Evolutionary conservation across 1,140 invertebrate genomes (phyloP), one percentile per base, ranked within the genome.

Genomic region (Lasioglossum baleicum): DNA sequence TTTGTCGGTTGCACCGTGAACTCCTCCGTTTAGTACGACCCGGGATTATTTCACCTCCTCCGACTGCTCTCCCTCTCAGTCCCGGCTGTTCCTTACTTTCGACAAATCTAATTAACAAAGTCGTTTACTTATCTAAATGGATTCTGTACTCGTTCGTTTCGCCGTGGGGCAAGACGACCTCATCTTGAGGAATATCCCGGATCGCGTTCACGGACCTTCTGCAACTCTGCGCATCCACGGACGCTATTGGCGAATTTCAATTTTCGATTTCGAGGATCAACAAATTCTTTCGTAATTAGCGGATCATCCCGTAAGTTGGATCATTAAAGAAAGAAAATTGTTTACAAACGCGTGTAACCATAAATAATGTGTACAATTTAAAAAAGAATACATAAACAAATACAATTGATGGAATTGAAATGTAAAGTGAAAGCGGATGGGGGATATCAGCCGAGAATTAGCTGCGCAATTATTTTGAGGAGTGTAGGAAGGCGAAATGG

Each of bases 101-200:
- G 88, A 89, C 87, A 90, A 90, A 91, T 90, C 90, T 90, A 90
- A 91, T 91, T 90, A 91, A 89, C 90, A 90, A 90, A 90, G 88
- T 91, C 90, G 89, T 91, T 91, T 90, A 91, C 88, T 91, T 90
- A 91, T 91, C 90, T 90, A 90, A 91, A 90, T 90, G 89, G 89
- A 90, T 90, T 91, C 87, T 85, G 87, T 85, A 88, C 87, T 88
- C 87, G 87, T 89, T 87, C 87, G 89, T 88, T 88, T 86, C 69
- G 53, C 63, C 69, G 66, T 81, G 78, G 40, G 78, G 40, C 64
- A 66, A 66, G 17, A 40, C 63, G 63, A 7, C 58, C 67, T 60
- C 58, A 70, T 71, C 75, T 70, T 65, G 67, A 78, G 77, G 63
- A 78, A 71, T 71, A 61, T 71, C 17, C 74, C 10, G 44, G 22